phyloP scores from a whole-genome alignment of 2,113 vertebrate species.

The Herpetotheres cachinnans region DNA sequence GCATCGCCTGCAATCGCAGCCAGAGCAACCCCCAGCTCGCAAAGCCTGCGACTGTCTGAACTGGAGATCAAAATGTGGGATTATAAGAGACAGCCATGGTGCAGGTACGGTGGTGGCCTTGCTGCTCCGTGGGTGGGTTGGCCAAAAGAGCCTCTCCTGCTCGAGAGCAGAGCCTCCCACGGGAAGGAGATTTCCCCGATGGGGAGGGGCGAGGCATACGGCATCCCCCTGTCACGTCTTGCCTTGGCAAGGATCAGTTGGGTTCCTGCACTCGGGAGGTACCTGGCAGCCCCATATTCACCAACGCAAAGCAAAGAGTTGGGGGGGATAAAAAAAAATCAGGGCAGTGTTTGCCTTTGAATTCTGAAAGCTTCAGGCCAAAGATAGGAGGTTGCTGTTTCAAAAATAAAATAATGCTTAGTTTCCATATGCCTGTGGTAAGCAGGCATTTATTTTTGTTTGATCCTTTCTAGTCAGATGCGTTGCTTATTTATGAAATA shows the following conservation, averaged over 20 bases:
- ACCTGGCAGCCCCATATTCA: neutral
- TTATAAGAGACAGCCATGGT: neutral
- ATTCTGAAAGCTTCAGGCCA: neutral
- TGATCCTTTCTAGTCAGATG: conserved; percentile 7
- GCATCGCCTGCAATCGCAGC: neutral
- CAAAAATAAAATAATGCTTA: neutral
- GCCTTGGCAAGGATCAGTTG: neutral
- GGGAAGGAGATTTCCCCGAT: neutral
- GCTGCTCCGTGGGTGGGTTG: neutral
- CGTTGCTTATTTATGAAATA: conserved; percentile 20
- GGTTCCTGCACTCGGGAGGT: neutral
- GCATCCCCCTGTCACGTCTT: fast-evolving
- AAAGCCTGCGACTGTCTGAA: neutral
- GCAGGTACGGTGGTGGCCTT: fast-evolving
- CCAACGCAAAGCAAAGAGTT: neutral
- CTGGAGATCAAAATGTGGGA: neutral
- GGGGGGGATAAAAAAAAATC: neutral
- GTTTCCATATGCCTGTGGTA: conserved; percentile 6
- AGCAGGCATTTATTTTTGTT: conserved; percentile 35
- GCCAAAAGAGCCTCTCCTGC: neutral
- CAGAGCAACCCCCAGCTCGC: neutral
- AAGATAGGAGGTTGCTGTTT: neutral
- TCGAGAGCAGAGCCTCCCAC: fast-evolving
- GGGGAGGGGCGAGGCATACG: fast-evolving
- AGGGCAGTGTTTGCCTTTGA: neutral